Evolutionary conservation across 2,113 vertebrate genomes (phyloP).

Genomic region (Poeciliopsis turrubarensis): DNA sequence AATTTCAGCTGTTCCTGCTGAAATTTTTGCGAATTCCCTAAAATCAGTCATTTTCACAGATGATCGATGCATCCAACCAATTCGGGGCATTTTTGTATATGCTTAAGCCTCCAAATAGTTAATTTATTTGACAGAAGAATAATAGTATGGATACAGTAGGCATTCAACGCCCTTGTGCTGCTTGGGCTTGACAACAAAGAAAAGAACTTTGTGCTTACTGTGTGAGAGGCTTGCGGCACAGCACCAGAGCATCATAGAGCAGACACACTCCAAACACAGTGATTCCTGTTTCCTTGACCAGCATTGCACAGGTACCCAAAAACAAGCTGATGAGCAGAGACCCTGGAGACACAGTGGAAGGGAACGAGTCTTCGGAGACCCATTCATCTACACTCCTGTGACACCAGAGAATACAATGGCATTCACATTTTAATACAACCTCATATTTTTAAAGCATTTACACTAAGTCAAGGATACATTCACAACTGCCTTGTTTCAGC

Average conservation of each 20-base stretch:
- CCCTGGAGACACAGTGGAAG: slow-evolving; percentile 81
- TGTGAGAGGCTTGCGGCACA: slow-evolving; percentile 82
- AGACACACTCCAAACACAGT: slow-evolving; percentile 95
- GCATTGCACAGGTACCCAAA: slow-evolving; percentile 94
- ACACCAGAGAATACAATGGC: slow-evolving; percentile 27
- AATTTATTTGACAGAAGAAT: too few species aligned
- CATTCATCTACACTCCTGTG: slow-evolving; percentile 86
- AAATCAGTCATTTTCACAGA: too few species aligned
- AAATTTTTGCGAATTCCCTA: too few species aligned
- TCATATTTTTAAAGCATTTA: background rate
- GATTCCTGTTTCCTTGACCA: slow-evolving; percentile 97
- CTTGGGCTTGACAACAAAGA: too few species aligned
- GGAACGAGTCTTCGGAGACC: slow-evolving; percentile 77
- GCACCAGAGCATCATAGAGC: slow-evolving; percentile 89
- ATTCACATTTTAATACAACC: background rate
- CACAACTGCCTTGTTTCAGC: too few species aligned
- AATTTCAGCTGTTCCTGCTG: too few species aligned
- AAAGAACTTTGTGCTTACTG: slow-evolving; percentile 78
- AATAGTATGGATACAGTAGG: too few species aligned
- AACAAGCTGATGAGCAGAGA: slow-evolving; percentile 87
- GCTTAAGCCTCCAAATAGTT: too few species aligned
- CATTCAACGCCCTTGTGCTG: too few species aligned
- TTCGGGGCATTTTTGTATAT: too few species aligned
- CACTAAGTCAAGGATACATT: too few species aligned
- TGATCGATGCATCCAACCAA: too few species aligned